Percentiles rank a stretch among this genome's conserved stretches.
Evolutionary conservation across 2,797 vertebrate genomes (phyloP).

Genomic region (Argya squamiceps): DNA sequence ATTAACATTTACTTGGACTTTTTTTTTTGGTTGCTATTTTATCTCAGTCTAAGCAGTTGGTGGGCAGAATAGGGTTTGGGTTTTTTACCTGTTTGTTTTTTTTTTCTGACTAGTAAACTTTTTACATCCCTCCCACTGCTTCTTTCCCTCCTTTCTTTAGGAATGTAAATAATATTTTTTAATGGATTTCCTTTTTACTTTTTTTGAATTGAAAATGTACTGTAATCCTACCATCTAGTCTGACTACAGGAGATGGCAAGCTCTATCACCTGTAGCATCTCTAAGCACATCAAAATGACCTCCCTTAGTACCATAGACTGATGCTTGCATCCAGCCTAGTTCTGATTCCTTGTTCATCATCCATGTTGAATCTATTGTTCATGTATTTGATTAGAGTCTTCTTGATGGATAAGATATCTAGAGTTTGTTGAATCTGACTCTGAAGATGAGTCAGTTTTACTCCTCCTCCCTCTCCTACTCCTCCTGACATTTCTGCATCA

Average conservation of each 20-base stretch:
- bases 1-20: not conserved
- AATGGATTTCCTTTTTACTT: not conserved
- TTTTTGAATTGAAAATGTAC: not conserved
- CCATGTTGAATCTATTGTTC: not conserved
- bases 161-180: not conserved
- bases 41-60: not conserved
- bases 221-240: not conserved
- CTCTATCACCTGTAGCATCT: not conserved
- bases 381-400: not conserved
- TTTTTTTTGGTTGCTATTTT: not conserved
- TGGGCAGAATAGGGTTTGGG: not conserved
- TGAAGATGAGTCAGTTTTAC: conserved; percentile 49
- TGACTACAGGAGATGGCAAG: not conserved
- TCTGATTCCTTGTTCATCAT: not conserved
- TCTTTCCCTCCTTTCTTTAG: not conserved
- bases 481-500: conserved; percentile 46
- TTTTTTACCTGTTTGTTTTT: accelerated
- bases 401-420: not conserved
- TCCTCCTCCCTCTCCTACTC: conserved; percentile 23
- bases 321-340: not conserved
- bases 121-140: not conserved
- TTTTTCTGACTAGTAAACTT: not conserved
- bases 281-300: not conserved
- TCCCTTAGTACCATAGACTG: not conserved
- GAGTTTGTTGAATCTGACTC: conserved; percentile 40